Percentiles rank a stretch among this genome's conserved stretches.
These are phyloP conservation scores for Dinocampus coccinellae DNA, from an alignment of 2,888 invertebrate genomes.

Conservation along the genomic window DNA sequence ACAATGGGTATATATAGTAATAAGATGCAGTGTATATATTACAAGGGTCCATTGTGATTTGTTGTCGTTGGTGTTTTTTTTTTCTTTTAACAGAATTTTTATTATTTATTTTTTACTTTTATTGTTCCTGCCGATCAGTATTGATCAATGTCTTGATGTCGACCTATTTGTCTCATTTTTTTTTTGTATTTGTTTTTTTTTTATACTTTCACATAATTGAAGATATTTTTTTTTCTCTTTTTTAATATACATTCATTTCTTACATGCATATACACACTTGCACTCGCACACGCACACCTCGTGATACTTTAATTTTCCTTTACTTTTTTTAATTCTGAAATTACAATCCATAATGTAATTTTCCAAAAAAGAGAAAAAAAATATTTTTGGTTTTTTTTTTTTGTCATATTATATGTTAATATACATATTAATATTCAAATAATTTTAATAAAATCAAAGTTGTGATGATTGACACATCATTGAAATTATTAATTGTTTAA, in stretches of 20 bases:
- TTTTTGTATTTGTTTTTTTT: background rate
- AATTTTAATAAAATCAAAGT: constrained; percentile 29
- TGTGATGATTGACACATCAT: constrained; percentile 56
- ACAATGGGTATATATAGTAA: constrained; percentile 6
- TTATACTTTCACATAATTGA: constrained; percentile 23
- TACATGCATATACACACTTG: constrained; percentile 27
- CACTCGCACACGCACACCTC: constrained; percentile 21
- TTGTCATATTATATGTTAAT: background rate
- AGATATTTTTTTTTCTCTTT: constrained; percentile 13
- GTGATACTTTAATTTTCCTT: background rate
- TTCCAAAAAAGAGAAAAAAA: constrained; percentile 38
- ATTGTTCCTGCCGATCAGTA: background rate
- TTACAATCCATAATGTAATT: constrained; percentile 18
- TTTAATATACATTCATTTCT: constrained; percentile 39
- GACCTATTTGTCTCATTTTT: background rate
- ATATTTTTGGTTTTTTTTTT: background rate
- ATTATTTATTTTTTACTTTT: background rate
- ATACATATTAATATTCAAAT: constrained; percentile 19
- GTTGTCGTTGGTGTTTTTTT: background rate
- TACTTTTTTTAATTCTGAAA: constrained; percentile 21
- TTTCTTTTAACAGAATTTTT: background rate
- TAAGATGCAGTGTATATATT: constrained; percentile 25
- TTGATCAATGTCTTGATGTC: background rate
- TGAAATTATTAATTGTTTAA: constrained; percentile 56
- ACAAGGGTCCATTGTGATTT: too few relatives aligned